Conservation (phyloP, 2,797 vertebrate species). For the Leucoraja ocellata region DNA sequence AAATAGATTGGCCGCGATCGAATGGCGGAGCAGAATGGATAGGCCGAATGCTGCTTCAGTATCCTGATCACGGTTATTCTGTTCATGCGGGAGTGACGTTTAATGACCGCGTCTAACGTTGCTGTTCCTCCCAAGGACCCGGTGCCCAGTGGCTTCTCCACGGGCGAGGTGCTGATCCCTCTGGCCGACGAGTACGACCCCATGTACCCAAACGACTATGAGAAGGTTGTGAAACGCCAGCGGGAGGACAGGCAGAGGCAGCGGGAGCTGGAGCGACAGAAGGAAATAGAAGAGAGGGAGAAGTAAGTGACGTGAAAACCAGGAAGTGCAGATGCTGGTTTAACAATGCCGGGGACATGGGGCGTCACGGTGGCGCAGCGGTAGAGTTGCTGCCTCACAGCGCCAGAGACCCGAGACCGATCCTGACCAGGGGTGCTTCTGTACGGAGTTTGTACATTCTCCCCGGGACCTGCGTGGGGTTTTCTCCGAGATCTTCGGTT, state of each 20-base stretch:
- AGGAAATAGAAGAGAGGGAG: constrained; percentile 94
- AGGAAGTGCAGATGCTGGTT: too few species aligned
- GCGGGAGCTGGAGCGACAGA: constrained; percentile 88
- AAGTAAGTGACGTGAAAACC: constrained; percentile 65
- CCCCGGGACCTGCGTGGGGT: too few species aligned
- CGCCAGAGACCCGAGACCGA: too few species aligned
- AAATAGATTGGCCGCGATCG: too few species aligned
- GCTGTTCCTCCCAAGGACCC: constrained; percentile 63
- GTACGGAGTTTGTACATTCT: too few species aligned
- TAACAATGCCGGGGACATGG: too few species aligned
- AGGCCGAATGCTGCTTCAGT: too few species aligned
- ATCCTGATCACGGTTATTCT: not conserved
- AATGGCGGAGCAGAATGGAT: too few species aligned
- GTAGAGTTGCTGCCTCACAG: too few species aligned
- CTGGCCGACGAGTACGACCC: constrained; percentile 94
- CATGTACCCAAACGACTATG: constrained; percentile 96
- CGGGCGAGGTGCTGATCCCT: constrained; percentile 84
- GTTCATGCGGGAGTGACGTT: not conserved
- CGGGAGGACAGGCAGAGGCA: constrained; percentile 86
- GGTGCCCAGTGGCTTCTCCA: constrained; percentile 75
- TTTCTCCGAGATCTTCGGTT: too few species aligned
- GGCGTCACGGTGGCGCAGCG: too few species aligned
- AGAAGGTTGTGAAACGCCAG: constrained; percentile 91
- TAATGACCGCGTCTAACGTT: not conserved
- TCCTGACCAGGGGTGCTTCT: too few species aligned